Evolutionary conservation across 2,113 vertebrate genomes (phyloP), one percentile per base, ranked within the genome.

Genomic region (Microcebus griseorufus): DNA sequence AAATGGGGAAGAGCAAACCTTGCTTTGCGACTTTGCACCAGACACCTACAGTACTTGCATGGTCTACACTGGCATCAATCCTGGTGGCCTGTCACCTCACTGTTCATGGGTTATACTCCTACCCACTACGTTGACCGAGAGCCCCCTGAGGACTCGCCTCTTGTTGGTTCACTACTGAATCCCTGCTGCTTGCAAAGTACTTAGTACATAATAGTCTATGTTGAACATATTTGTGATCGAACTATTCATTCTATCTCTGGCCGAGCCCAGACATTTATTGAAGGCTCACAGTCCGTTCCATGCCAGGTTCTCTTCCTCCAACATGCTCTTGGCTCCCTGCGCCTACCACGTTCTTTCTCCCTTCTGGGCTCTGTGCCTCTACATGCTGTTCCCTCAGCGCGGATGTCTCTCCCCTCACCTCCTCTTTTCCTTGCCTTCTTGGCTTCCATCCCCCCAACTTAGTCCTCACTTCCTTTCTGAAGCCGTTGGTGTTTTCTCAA

Each of bases 391-490:
- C 53, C n/a, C 84, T 27, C 9, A 11, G 9, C 18, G 6, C 67
- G 32, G 48, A 37, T 65, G 53, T 65, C 80, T 62, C 51, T 73
- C 29, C 62, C 45, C 70, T 60, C 16, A 12, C 70, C 64, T 83
- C 32, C 69, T 58, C 7, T 29, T 45, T 80, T 69, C 80, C 64
- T 75, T 42, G 17, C 64, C 45, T 94, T 87, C 51, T 37, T 85
- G 42, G 45, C 62, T 75, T 82, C 88, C 79, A 85, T 37, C 45
- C 23, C 37, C 23, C 34, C 58, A 60, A 7, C 67, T 93, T 58
- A 27, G 25, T 72, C 29, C 22, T 94, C 78, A 39, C 86, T 76
- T 83, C 65, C 64, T 90, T 91, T 90, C 81, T 90, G 85, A 79
- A 86, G 14, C 82, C 25, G 62, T 83, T 39, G 62, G 29, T 92